A percentile compares a stretch with the other conserved stretches of the same genome.
Evolutionary conservation across 2,888 invertebrate species (phyloP).

Genomic region (Crocallis elinguaria): DNA sequence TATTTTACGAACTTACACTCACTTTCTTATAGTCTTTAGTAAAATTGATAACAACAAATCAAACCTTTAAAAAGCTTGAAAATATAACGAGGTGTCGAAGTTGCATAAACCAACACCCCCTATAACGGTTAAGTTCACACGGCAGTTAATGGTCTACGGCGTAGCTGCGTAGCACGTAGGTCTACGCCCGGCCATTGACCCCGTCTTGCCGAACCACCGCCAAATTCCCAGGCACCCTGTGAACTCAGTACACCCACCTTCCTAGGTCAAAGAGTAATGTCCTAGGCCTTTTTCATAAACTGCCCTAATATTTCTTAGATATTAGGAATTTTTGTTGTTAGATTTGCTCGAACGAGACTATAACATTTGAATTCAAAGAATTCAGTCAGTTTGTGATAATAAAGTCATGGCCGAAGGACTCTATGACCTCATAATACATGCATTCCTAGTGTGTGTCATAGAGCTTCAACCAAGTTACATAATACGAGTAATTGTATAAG

Average conservation of each 20-base stretch:
- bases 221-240: slow-evolving; percentile 71
- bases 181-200: slow-evolving; percentile 78
- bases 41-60: no score
- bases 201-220: slow-evolving; percentile 66
- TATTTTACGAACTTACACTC: no score
- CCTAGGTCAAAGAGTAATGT: slow-evolving; percentile 66
- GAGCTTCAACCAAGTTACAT: no score
- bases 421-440: no score
- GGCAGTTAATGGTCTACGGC: slow-evolving; percentile 64
- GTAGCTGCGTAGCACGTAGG: slow-evolving; percentile 80
- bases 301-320: neutral
- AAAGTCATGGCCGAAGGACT: no score
- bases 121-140: slow-evolving; percentile 39
- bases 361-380: no score
- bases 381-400: no score
- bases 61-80: no score
- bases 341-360: no score
- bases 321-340: neutral
- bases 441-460: no score
- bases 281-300: slow-evolving; percentile 25
- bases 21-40: no score
- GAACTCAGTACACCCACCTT: slow-evolving; percentile 61
- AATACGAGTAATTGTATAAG: no score
- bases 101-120: neutral
- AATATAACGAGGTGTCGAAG: neutral